Base-by-base conservation (phyloP, 1,140 invertebrate species). In the Condylostylus longicornis region DNA sequence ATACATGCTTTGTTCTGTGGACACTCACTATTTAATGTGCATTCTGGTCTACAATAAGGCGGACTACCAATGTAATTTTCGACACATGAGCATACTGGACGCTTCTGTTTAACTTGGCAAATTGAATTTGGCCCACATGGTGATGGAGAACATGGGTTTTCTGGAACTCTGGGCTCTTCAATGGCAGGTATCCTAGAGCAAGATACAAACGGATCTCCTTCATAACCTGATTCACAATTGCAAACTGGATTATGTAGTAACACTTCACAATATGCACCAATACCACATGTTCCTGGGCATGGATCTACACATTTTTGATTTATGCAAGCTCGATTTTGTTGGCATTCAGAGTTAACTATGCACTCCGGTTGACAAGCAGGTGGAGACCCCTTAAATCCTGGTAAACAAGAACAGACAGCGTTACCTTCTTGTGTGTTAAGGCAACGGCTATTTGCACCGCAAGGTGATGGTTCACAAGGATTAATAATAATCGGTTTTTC, bases 91-190 rank as follows among this genome's bases (percentile, higher is more conserved):
- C 80, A 83, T 0, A 83, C 78, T 9, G 82, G 75, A 53, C 77
- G 67, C 31, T 74, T 72, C 55, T 80, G 73, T 61, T 76, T 77
- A 27, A 84, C 70, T 67, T 82, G 77, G 54, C 84, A 89, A 21
- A 84, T 70, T 1, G 84, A 87, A 62, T 86, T 83, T 10, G 81
- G 75, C 35, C 83, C 84, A 63, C 84, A 89, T 10, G 82, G 82
- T 30, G 79, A 82, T 22, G 81, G 79, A 28, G 70, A 56, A 53
- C 85, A 90, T 17, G 82, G 79, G 61, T 80, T 74, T 45, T 64
- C 53, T 10, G 63, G 54, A 28, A 40, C 35, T 18, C 43, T 42
- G 44, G 52, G 52, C 27, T 63, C 57, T 37, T 61, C 51, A n/a
- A n/a, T n/a, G 48, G 51, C 55, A 21, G 65, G 55, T 18, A 67